Evolutionary conservation across 2,888 invertebrate genomes (phyloP), one percentile per base, ranked within the genome.

Genomic region (Mantis religiosa): DNA sequence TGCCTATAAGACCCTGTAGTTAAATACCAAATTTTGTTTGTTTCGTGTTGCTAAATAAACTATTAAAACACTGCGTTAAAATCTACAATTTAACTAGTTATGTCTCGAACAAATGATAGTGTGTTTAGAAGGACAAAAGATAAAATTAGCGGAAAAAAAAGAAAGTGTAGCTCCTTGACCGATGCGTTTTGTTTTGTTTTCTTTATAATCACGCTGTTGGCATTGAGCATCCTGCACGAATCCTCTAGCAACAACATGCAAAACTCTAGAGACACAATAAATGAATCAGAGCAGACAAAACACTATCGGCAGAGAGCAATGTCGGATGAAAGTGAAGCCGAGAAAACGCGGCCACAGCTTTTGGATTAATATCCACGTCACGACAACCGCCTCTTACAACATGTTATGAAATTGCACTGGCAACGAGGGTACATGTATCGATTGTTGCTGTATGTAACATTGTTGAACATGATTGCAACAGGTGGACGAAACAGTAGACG

Each of bases 271-370:
- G 41, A 9, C 41, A 9, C 41, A 9, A 41, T 9, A 20, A 71
- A 71, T 71, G 54, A 4, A 71, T 25, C 4, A 20, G 54, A 3
- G 25, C 54, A 15, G 3, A 1, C 20, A 41, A 41, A 41, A 12
- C 3, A 2, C 14, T 12, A 2, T 54, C 15, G 54, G 54, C 54
- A 54, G 54, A 54, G 15, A 54, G 54, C 54, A 15, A 27, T 28
- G 41, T 34, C 30, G 34, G 82, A 82, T 82, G 87, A 87, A 87
- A 87, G 87, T 82, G 87, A 87, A 71, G 20, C 54, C 87, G 12
- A 87, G 87, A 87, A 87, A 87, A 87, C 30, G 87, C 87, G 87
- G 87, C 34, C 87, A 87, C 30, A 4, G 82, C 82, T 87, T 82
- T 34, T 27, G 82, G 27, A 71, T 87, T 82, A 87, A 87, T 87